Conservation (phyloP, 2,888 invertebrate genomes). For the Chrysotoxum bicinctum region DNA sequence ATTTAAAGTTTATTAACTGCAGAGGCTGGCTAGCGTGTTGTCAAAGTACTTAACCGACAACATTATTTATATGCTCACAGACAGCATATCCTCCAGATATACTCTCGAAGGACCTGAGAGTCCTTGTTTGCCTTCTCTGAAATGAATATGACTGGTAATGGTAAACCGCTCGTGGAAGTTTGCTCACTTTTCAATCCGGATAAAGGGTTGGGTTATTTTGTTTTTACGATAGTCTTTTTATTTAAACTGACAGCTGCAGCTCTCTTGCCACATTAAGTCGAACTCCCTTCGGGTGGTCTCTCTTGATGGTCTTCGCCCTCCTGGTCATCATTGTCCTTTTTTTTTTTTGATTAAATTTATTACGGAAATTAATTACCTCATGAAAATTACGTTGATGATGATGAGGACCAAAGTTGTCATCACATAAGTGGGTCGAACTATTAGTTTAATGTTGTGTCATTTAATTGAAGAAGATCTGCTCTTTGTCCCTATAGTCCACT, state of each 20-base stretch:
- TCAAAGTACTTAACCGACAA: constrained; percentile 44
- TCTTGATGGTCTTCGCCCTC: background rate
- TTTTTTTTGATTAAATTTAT: constrained; percentile 62
- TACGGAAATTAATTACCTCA: constrained; percentile 70
- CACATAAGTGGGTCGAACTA: constrained; percentile 70
- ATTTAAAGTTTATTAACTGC: constrained; percentile 44
- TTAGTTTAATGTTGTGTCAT: constrained; percentile 70
- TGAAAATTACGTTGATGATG: constrained; percentile 57
- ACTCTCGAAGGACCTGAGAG: background rate
- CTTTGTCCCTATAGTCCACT: constrained; percentile 1
- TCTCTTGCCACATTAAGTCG: constrained; percentile 6
- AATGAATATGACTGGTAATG: constrained; percentile 21
- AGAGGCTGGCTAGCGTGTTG: constrained; percentile 33
- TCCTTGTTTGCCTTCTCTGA: background rate
- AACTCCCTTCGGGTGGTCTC: background rate
- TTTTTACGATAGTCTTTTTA: background rate
- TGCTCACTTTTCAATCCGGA: constrained; percentile 33
- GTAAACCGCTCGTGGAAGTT: constrained; percentile 41
- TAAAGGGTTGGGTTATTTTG: constrained; percentile 7
- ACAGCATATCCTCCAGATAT: constrained; percentile 14
- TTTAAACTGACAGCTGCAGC: constrained; percentile 44
- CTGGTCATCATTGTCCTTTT: constrained; percentile 15
- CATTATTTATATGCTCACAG: constrained; percentile 42
- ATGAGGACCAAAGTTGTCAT: constrained; percentile 62
- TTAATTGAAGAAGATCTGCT: constrained; percentile 59